Base-by-base conservation (phyloP, 2,888 invertebrate genomes). In the Pollenia griseotomentosa region DNA sequence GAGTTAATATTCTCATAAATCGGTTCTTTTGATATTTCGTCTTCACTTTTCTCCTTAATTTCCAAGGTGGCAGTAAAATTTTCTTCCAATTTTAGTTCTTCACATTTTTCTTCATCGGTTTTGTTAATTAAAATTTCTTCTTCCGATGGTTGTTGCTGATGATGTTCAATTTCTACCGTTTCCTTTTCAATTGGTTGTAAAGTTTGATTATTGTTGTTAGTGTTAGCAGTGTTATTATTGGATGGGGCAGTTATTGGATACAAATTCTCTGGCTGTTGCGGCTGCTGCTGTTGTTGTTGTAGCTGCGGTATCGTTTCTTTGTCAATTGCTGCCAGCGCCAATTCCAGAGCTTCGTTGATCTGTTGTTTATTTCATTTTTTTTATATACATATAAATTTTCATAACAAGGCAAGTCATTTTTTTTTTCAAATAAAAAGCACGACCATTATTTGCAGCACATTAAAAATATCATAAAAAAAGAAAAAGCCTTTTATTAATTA, bases 291-390 rank as follows among this genome's bases (percentile, higher is more conserved):
- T 44, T 51, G 79, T 33, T 42, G 73, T 55, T 16, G 70, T 23
- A 59, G 74, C 53, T 83, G 63, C 83, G 70, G 65, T 66, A 53
- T 83, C 61, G 85, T 88, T 86, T 92, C 93, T 53, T 94, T 94
- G 93, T 95, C 95, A 88, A 95, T 94, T 91, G 95, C 95, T 93
- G 95, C 94, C 91, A 95, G 95, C 90, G 95, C 95, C 91, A 95
- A 92, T 91, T 95, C 95, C 91, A 95, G 93, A 89, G 95, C 95
- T 93, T 95, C 95, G 91, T 95, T 94, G 84, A 95, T 95, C 95
- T 95, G 94, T 79, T 40, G 33, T 33, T 33, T 33, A 33, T 33
- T 33, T 6, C 6, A 33, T 42, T 14, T 80, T 63, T 40, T n/a
- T 23, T 66, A 14, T 14, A 14, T 61, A 48, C 16, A 12, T 63